Evolutionary conservation across 2,888 invertebrate species (phyloP).

Genomic region (Drosophila peninsularis): DNA sequence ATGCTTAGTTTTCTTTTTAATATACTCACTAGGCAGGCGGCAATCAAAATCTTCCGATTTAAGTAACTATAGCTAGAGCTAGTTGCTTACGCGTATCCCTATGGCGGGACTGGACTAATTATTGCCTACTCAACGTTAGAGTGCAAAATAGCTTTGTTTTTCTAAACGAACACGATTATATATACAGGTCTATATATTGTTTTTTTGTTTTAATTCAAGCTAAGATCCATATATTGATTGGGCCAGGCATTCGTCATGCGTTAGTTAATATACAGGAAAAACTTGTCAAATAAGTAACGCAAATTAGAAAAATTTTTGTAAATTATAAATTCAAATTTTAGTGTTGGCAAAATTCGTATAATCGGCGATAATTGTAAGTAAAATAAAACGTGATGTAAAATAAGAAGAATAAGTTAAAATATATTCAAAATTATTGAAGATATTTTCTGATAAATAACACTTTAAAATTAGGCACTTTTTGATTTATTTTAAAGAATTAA

Average conservation of each 20-base stretch:
- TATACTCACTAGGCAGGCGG: slow-evolving; percentile 5
- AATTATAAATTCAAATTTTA: background rate
- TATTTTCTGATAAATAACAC: background rate
- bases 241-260: background rate
- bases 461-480: background rate
- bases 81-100: slow-evolving; percentile 1
- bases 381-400: background rate
- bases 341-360: background rate
- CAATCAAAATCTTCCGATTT: background rate
- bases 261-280: background rate
- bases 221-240: slow-evolving; percentile 1
- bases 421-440: background rate
- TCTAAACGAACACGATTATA: background rate
- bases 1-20: slow-evolving; percentile 55
- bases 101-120: background rate
- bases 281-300: background rate
- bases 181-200: background rate
- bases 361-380: background rate
- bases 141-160: background rate
- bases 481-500: background rate
- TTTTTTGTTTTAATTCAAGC: slow-evolving; percentile 12
- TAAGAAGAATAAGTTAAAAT: background rate
- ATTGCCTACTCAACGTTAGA: slow-evolving; percentile 15
- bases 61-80: background rate
- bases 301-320: background rate